phyloP scores from a whole-genome alignment of 2,888 invertebrate species.

The Gari tellinella region DNA sequence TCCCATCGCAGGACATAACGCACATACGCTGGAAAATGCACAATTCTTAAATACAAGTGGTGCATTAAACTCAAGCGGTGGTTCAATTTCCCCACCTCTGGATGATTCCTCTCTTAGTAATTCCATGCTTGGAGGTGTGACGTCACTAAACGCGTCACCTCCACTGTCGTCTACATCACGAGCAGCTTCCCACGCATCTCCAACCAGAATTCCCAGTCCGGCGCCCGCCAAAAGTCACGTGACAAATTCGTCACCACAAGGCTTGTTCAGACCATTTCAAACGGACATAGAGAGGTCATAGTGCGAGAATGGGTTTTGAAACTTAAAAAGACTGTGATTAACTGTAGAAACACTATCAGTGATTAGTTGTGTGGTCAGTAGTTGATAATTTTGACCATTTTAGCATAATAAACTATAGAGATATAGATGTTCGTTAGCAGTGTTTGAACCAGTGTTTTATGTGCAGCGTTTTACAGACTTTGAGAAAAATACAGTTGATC shows the following conservation, averaged over 20 bases:
- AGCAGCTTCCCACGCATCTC: slow-evolving; percentile 9
- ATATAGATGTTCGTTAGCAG: too few relatives aligned
- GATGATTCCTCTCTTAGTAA: slow-evolving; percentile 49
- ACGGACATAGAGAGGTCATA: slow-evolving; percentile 64
- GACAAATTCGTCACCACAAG: slow-evolving; percentile 59
- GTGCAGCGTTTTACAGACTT: too few relatives aligned
- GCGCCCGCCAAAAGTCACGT: slow-evolving; percentile 43
- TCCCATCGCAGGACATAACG: slow-evolving; percentile 24
- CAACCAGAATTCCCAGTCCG: slow-evolving; percentile 7
- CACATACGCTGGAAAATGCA: slow-evolving; percentile 26
- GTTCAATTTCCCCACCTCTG: slow-evolving; percentile 50
- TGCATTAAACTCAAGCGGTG: slow-evolving; percentile 53
- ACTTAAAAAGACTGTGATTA: too few relatives aligned
- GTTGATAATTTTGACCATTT: too few relatives aligned
- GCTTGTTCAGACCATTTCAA: slow-evolving; percentile 69
- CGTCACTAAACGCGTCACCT: not conserved
- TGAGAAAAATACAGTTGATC: too few relatives aligned
- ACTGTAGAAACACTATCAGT: too few relatives aligned
- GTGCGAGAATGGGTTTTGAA: not conserved
- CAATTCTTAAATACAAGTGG: slow-evolving; percentile 43
- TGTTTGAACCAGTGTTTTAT: too few relatives aligned
- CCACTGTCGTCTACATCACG: too few relatives aligned
- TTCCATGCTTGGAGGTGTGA: not conserved
- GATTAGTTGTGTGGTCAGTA: too few relatives aligned
- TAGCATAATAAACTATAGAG: too few relatives aligned